phyloP scores from a whole-genome alignment of 2,113 vertebrate genomes.

The Tupaia tana region DNA sequence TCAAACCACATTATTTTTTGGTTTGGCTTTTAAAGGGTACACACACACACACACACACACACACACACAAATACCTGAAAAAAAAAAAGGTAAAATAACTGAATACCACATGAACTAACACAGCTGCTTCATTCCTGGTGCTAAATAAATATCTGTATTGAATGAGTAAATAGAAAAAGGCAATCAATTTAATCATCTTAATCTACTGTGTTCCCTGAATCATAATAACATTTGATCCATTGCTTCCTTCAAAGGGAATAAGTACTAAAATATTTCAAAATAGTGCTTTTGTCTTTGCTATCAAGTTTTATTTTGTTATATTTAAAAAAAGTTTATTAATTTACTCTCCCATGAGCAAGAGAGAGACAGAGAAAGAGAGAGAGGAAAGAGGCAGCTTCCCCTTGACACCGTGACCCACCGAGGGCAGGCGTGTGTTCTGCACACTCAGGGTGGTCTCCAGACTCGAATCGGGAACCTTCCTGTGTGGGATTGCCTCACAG shows the following conservation, averaged over 20 bases:
- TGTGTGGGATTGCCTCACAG: too few relatives aligned
- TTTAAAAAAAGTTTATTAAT: too few relatives aligned
- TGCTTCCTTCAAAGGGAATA: slow-evolving; percentile 28
- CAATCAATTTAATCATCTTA: slow-evolving; percentile 57
- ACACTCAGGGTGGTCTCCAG: too few relatives aligned
- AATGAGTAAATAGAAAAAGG: slow-evolving; percentile 68
- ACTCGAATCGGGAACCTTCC: too few relatives aligned
- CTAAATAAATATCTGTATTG: slow-evolving; percentile 74
- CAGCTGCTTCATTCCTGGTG: slow-evolving; percentile 67
- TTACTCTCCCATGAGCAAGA: too few relatives aligned
- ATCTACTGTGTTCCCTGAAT: slow-evolving; percentile 54
- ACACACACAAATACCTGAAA: not conserved
- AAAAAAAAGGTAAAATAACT: slow-evolving; percentile 66
- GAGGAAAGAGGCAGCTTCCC: too few relatives aligned
- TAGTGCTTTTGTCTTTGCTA: not conserved
- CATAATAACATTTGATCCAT: slow-evolving; percentile 11
- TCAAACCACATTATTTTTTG: slow-evolving; percentile 63
- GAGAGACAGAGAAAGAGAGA: too few relatives aligned
- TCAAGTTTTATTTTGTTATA: too few relatives aligned
- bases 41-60: not conserved
- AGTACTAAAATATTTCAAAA: slow-evolving; percentile 50
- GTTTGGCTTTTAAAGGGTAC: slow-evolving; percentile 52
- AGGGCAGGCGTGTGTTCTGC: too few relatives aligned
- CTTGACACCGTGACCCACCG: too few relatives aligned
- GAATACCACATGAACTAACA: slow-evolving; percentile 62